Base-by-base conservation (phyloP, 2,888 invertebrate species). In the Cerastoderma edule region DNA sequence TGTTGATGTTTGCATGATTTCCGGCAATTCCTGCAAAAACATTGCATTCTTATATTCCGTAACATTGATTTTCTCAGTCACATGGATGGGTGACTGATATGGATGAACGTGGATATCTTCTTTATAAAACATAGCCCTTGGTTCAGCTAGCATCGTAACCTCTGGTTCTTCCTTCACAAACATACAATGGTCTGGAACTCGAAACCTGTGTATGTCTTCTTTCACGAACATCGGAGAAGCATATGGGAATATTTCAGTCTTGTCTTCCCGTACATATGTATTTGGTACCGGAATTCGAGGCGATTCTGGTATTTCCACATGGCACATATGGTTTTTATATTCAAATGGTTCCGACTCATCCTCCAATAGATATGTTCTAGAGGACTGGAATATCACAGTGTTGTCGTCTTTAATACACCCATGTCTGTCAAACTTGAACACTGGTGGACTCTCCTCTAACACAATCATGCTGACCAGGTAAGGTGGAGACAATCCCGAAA, bases 331-430 rank as follows among this genome's bases (percentile, higher is more conserved):
- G 22, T 35, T 8, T 27, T 60, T 60, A 22, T 60, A 60, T 39
- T 60, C 39, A n/a, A 35, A 60, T 2, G 60, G 60, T 60, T 60
- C 60, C 5, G 60, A 60, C 22, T 60, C 24, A 39, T 39, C 60
- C 6, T 60, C 39, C 1, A 24, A 5, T 8, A 35, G 6, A 19
- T 32, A 60, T 2, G 60, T 60, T 24, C 24, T 60, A 8, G 60
- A 24, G 0, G 60, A 60, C 24, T 39, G 60, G 39, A 60, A 60
- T 32, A n/a, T 32, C 19, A 16, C 39, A 1, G 33, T 28, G 32
- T 5, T 33, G 19, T 60, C 60, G 8, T 60, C 39, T 30, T n/a
- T n/a, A 0, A 60, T 60, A 60, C 60, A 60, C 16, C 60, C 60
- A 60, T 60, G 60, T 24, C 13, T 60, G 2, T 60, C 60, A 10